Conservation (phyloP, 2,797 vertebrate genomes). For the Sylvia borin region DNA sequence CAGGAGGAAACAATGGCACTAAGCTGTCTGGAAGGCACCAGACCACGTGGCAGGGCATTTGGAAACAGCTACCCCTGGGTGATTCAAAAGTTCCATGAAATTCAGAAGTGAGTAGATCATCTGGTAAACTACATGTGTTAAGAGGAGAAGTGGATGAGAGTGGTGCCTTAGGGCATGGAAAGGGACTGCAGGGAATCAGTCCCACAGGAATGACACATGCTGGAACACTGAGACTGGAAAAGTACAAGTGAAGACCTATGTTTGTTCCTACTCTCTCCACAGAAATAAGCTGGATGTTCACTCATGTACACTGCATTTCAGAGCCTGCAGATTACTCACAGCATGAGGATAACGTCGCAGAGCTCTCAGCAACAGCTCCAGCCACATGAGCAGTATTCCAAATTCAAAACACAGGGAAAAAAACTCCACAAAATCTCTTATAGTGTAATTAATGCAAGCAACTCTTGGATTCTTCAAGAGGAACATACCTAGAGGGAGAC, state of each 20-base stretch:
- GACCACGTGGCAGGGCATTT: not conserved
- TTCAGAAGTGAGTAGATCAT: not conserved
- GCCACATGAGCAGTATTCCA: not conserved
- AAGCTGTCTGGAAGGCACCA: not conserved
- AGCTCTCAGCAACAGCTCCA: not conserved
- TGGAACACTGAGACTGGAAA: not conserved
- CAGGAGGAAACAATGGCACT: not conserved
- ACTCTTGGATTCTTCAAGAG: not conserved
- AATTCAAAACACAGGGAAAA: not conserved
- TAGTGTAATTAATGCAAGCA: not conserved
- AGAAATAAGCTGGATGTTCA: not conserved
- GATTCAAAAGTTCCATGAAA: not conserved
- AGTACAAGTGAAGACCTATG: not conserved
- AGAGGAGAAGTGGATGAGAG: not conserved
- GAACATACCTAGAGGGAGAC: constrained; percentile 89
- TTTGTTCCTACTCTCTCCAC: not conserved
- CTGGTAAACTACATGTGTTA: not conserved
- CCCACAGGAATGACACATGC: not conserved
- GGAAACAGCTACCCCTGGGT: not conserved
- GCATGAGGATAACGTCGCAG: not conserved
- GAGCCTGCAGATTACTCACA: not conserved
- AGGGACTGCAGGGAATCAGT: not conserved
- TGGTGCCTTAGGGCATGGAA: not conserved
- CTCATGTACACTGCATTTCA: not conserved
- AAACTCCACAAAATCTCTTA: not conserved